A percentile compares a stretch with the other conserved stretches of the same genome.
These are phyloP conservation scores for Salmo trutta DNA, from an alignment of 2,797 vertebrate species.

Conservation along the genomic window DNA sequence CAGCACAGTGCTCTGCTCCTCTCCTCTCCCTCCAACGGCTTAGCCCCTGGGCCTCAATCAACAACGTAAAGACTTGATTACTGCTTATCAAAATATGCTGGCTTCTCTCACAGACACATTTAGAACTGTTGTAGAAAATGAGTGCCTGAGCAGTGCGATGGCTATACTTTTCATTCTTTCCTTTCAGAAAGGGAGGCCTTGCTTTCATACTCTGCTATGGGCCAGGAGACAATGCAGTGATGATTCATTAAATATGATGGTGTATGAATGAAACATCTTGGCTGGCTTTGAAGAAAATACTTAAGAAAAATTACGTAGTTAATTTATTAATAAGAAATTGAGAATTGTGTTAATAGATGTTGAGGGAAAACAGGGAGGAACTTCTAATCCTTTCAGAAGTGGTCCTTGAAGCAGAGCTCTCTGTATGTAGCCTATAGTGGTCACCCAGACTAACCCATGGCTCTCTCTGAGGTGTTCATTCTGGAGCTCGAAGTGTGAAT, in stretches of 20 bases:
- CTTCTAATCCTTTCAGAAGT: neutral
- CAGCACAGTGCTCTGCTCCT: neutral
- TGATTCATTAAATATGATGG: no score
- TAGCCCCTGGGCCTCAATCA: conserved; percentile 48
- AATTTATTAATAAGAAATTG: no score
- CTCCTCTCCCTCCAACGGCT: conserved; percentile 40
- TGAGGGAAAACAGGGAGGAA: neutral
- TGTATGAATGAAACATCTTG: no score
- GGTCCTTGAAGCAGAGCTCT: neutral
- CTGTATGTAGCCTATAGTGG: neutral
- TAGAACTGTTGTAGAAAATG: neutral
- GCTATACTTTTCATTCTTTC: no score
- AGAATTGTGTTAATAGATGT: no score
- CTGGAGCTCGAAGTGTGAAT: neutral
- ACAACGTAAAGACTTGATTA: conserved; percentile 44
- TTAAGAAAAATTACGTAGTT: no score
- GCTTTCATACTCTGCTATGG: no score
- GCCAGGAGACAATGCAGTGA: no score
- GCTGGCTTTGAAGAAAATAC: no score
- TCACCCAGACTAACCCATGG: neutral
- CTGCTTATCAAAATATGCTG: conserved; percentile 58
- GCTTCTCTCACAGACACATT: conserved; percentile 49
- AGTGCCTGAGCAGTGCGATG: neutral
- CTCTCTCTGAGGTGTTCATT: no score
- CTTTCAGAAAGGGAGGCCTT: no score